These are phyloP conservation scores for Miichthys miiuy DNA, from an alignment of 2,797 vertebrate species.

Conservation along the genomic window DNA sequence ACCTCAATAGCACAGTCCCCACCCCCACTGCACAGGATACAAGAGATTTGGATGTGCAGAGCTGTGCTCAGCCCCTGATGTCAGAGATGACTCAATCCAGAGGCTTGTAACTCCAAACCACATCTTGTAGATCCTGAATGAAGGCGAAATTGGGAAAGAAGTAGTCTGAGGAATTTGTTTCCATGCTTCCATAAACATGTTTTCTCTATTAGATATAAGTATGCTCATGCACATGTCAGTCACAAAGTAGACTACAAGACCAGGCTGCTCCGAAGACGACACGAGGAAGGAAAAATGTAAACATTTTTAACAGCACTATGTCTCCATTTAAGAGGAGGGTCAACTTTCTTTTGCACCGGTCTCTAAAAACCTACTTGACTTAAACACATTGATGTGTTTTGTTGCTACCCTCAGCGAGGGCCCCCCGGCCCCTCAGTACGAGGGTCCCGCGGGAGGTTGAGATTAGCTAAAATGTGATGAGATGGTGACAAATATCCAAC, in stretches of 20 bases:
- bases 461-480: conserved; percentile 83
- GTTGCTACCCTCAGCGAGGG: conserved; percentile 50
- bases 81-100: conserved; percentile 82
- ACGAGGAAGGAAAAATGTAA: conserved; percentile 45
- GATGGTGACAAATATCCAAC: conserved; percentile 85
- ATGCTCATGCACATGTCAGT: conserved; percentile 42
- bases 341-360: conserved; percentile 60
- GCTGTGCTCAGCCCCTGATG: conserved; percentile 69
- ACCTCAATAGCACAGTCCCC: conserved; percentile 60
- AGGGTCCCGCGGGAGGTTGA: conserved; percentile 64
- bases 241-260: conserved; percentile 21
- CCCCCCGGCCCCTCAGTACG: conserved; percentile 44
- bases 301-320: conserved; percentile 38
- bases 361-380: conserved; percentile 69
- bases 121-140: conserved; percentile 53
- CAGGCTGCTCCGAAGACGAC: conserved; percentile 35
- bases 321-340: conserved; percentile 58
- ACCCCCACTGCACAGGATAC: conserved; percentile 70
- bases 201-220: conserved; percentile 59
- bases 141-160: conserved; percentile 44
- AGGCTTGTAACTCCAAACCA: conserved; percentile 62
- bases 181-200: conserved; percentile 60
- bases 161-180: conserved; percentile 45
- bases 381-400: conserved; percentile 68
- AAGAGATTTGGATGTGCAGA: conserved; percentile 78